Base-by-base conservation (phyloP, 2,113 vertebrate genomes). In the Beaufortia kweichowensis region DNA sequence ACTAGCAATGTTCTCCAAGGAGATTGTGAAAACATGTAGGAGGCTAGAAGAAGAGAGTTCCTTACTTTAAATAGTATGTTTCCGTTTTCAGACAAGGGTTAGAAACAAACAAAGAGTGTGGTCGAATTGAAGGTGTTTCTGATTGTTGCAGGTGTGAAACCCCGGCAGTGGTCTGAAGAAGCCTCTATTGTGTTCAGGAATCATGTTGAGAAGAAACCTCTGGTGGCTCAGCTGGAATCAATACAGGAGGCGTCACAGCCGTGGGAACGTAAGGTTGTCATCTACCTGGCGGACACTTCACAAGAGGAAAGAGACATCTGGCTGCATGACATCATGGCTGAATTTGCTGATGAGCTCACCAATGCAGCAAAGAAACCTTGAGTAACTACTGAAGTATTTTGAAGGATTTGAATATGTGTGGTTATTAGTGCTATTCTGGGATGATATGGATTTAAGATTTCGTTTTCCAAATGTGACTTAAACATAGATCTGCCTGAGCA, bases 261-360 rank as follows among this genome's bases (percentile, higher is more conserved):
- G 8, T 98, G 95, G 96, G 94, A 98, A 83, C 92, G 94, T 78
- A 98, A 94, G 91, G 85, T 92, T 69, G 92, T 93, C 0, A 91
- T 95, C 72, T 99, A 93, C 83, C 91, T 99, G 19, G 96, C 96
- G 56, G 96, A 99, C 90, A 99, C 96, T 0, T 94, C 95, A 1
- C 91, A 94, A 83, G 94, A 95, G 81, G 95, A 98, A 65, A 91
- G 87, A 8, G 97, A 99, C 79, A 85, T 95, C 82, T 99, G 97
- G 97, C 93, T 98, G 89, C 96, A 99, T 80, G 95, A 98, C 88
- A 95, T 97, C 83, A 95, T 98, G 94, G 94, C 93, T 23, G 94
- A 97, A 64, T 95, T 95, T 84, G 89, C 93, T 19, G 90, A 93
- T 23, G 92, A 91, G 77, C 79, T 85, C 70, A 86, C 82, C 79